phyloP scores from a whole-genome alignment of 2,797 vertebrate genomes.

The Paratrypauchen microcephalus region DNA sequence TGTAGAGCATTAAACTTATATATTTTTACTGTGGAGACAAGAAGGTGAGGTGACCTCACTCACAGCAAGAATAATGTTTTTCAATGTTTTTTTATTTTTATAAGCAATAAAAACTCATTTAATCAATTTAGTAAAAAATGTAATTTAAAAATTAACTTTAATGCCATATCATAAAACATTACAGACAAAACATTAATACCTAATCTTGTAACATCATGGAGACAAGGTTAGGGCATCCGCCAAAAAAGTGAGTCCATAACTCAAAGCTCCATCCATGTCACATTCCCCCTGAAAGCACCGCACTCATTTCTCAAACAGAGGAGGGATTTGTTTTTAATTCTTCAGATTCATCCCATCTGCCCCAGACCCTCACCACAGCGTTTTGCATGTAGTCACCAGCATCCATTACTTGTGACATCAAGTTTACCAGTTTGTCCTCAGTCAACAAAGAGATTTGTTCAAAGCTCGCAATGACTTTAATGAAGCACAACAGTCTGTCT shows the following conservation, averaged over 20 bases:
- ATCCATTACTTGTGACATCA: conserved; percentile 48
- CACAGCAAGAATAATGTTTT: too few relatives aligned
- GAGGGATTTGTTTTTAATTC: conserved; percentile 53
- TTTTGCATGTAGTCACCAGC: conserved; percentile 16
- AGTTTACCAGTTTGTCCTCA: conserved; percentile 51
- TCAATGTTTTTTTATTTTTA: too few relatives aligned
- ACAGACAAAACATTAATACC: too few relatives aligned
- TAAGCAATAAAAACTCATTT: too few relatives aligned
- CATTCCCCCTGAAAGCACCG: conserved; percentile 36
- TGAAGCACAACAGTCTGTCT: conserved; percentile 39
- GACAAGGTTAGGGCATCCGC: background rate
- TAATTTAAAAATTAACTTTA: too few relatives aligned
- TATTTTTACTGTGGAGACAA: too few relatives aligned
- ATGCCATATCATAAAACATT: too few relatives aligned
- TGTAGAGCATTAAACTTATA: too few relatives aligned
- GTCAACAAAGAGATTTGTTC: conserved; percentile 48
- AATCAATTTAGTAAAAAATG: too few relatives aligned
- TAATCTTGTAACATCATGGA: background rate
- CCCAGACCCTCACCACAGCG: conserved; percentile 31
- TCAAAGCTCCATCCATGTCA: background rate
- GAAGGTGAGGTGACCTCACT: too few relatives aligned
- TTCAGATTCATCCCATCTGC: conserved; percentile 44
- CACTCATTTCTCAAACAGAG: conserved; percentile 66
- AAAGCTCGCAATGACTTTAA: conserved; percentile 45
- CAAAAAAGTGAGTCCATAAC: background rate